Evolutionary conservation across 2,113 vertebrate species (phyloP).

Genomic region (Chaetodon auriga): DNA sequence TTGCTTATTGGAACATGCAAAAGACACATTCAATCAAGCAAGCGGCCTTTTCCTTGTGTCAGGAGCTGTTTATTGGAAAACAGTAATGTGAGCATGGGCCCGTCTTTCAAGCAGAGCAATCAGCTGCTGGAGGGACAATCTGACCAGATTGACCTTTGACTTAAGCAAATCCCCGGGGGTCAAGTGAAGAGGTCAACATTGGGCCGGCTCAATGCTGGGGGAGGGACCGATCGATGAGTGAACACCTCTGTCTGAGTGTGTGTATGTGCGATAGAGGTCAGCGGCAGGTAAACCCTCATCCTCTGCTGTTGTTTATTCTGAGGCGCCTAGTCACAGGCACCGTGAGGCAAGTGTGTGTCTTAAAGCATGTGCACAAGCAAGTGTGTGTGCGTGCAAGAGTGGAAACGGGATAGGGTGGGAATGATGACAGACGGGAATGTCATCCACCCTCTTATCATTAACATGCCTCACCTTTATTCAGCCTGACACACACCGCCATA

Average conservation of each 20-base stretch:
- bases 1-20: slow-evolving; percentile 41
- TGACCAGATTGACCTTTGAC: slow-evolving; percentile 76
- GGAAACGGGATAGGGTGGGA: slow-evolving; percentile 71
- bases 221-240: slow-evolving; percentile 60
- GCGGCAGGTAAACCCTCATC: slow-evolving; percentile 75
- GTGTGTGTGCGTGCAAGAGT: slow-evolving; percentile 38
- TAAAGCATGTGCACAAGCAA: slow-evolving; percentile 27
- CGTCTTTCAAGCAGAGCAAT: slow-evolving; percentile 61
- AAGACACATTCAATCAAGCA: slow-evolving; percentile 46
- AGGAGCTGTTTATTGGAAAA: slow-evolving; percentile 69
- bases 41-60: slow-evolving; percentile 49
- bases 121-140: slow-evolving; percentile 61
- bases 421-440: slow-evolving; percentile 81
- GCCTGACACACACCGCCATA: slow-evolving; percentile 69
- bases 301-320: slow-evolving; percentile 69
- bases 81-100: slow-evolving; percentile 56
- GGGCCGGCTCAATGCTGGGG: slow-evolving; percentile 62
- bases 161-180: slow-evolving; percentile 70
- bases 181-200: slow-evolving; percentile 73
- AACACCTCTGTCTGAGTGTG: slow-evolving; percentile 62
- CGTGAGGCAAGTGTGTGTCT: slow-evolving; percentile 35
- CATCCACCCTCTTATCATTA: slow-evolving; percentile 81
- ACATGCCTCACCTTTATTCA: slow-evolving; percentile 75
- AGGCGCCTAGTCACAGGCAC: slow-evolving; percentile 64
- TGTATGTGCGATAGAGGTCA: slow-evolving; percentile 61